phyloP scores from a whole-genome alignment of 1,140 invertebrate species.

The Pectinophora gossypiella region DNA sequence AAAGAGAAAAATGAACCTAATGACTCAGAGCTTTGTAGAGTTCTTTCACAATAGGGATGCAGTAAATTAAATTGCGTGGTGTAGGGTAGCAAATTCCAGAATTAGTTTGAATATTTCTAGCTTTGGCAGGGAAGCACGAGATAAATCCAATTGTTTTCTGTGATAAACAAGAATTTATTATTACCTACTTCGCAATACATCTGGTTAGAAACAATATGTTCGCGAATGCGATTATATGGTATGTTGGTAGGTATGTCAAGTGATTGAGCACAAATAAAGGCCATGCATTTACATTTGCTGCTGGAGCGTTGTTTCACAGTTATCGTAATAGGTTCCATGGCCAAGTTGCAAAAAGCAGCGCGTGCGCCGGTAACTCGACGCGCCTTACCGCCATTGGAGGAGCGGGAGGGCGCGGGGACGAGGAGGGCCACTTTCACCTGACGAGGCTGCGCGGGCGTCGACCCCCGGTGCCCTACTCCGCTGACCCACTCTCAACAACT shows the following conservation, averaged over 20 bases:
- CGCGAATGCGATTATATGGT: not conserved
- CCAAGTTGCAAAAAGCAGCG: constrained; percentile 71
- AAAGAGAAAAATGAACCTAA: no score
- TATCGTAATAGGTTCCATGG: constrained; percentile 69
- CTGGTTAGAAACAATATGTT: not conserved
- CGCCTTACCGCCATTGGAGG: constrained; percentile 47
- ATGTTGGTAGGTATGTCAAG: constrained; percentile 24
- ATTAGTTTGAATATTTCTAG: no score
- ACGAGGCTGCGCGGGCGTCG: constrained; percentile 72
- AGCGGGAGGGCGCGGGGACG: constrained; percentile 42
- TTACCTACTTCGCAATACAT: not conserved
- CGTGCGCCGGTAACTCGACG: constrained; percentile 58
- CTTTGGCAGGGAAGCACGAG: no score
- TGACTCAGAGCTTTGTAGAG: no score
- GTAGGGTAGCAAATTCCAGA: no score
- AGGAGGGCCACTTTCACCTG: constrained; percentile 67
- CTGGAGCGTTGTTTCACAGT: constrained; percentile 55
- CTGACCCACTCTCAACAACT: constrained; percentile 65
- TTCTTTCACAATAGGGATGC: no score
- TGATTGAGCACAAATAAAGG: constrained; percentile 50
- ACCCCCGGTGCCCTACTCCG: constrained; percentile 69
- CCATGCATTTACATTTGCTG: constrained; percentile 56
- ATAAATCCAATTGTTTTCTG: not conserved
- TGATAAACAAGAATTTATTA: not conserved
- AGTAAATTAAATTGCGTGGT: no score